These are phyloP conservation scores for Romanogobio albipinnatus DNA, from an alignment of 2,113 vertebrate species.

Conservation along the genomic window DNA sequence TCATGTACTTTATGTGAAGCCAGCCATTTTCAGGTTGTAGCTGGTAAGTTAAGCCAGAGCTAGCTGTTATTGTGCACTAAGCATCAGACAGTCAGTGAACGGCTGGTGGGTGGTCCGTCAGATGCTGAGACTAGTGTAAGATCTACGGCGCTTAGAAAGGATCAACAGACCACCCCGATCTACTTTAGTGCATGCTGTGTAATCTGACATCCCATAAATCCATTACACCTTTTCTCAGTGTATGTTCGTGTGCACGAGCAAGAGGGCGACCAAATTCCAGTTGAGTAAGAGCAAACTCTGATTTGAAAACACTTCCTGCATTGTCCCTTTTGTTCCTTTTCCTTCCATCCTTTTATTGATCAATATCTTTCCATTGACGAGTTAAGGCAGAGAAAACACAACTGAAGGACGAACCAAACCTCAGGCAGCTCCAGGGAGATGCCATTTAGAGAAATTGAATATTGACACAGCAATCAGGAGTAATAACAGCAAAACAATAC, in stretches of 20 bases:
- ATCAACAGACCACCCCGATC: constrained; percentile 20
- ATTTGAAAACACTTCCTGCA: constrained; percentile 32
- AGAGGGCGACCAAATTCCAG: not conserved
- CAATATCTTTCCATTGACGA: constrained; percentile 65
- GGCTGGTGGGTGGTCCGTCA: not conserved
- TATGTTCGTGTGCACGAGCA: not conserved
- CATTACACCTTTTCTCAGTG: constrained; percentile 18
- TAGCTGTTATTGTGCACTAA: not conserved
- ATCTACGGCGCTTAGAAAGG: not conserved
- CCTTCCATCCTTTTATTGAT: constrained; percentile 63
- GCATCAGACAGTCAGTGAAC: not conserved
- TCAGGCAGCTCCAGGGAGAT: constrained; percentile 29
- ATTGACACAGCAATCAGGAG: constrained; percentile 36
- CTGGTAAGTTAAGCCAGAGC: not conserved
- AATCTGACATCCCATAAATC: constrained; percentile 23
- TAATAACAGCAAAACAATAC: constrained; percentile 35
- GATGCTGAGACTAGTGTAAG: not conserved
- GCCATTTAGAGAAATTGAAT: constrained; percentile 40
- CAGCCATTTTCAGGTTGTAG: not conserved
- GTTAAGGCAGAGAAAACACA: constrained; percentile 13
- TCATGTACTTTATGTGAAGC: not conserved
- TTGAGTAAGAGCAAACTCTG: not conserved
- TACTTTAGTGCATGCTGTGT: not conserved
- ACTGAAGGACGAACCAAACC: constrained; percentile 12
- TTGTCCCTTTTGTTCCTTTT: constrained; percentile 49